Evolutionary conservation across 2,113 vertebrate genomes (phyloP), one percentile per base, ranked within the genome.

Genomic region (Sturnus vulgaris): DNA sequence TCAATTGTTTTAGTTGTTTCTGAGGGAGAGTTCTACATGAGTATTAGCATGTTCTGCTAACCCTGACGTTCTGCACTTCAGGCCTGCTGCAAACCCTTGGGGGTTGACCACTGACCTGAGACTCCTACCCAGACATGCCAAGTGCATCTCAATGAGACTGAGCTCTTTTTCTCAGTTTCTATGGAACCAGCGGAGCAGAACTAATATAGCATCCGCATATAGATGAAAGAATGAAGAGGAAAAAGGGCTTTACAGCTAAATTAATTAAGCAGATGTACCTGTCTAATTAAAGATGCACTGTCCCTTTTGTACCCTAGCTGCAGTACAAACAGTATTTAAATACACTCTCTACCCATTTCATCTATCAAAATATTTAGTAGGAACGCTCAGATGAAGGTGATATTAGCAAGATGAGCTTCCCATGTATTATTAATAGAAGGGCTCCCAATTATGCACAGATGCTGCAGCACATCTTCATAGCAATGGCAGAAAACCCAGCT

Each of bases 251-350:
- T 98, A 98, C 97, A 98, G 98, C 97, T 98, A 98, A 98, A 98
- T 98, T 98, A 98, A 99, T 99, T 98, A 98, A 98, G 96, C 97
- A 96, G 97, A 96, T 96, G 95, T 95, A 97, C 96, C 97, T 96
- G 96, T 96, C 97, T 97, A 97, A 97, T 97, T 97, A 97, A 97
- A 96, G 94, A 97, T 92, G 92, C 86, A 22, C 88, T 71, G 90
- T 94, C 88, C 95, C 96, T 95, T 97, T 96, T 97, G 97, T 95
- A 93, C 88, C 92, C 88, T 68, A 61, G 85, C 94, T 56, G 93
- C 95, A 92, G 92, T 75, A 93, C 95, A 97, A 97, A 97, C 96
- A 96, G 96, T 97, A 97, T 97, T 97, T 97, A 97, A 97, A 97
- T 95, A 84, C 88, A 78, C 70, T 94, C 93, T 85, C 95, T 55